These are phyloP conservation scores for Takifugu flavidus DNA, from an alignment of 2,113 vertebrate species.

Conservation along the genomic window DNA sequence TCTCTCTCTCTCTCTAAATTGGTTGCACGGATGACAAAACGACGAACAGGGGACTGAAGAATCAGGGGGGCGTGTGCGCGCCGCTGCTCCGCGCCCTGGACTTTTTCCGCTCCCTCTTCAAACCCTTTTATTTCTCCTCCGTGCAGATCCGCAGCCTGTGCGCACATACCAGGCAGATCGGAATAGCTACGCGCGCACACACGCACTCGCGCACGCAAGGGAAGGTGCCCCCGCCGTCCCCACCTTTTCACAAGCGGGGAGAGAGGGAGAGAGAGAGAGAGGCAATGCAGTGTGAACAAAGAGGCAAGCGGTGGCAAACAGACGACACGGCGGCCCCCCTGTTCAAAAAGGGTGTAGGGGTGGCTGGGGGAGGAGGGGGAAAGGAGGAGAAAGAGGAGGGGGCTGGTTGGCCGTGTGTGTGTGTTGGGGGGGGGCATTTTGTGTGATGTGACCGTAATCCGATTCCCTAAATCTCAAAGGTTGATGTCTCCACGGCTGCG, in stretches of 20 bases:
- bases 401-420: not conserved
- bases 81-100: constrained; percentile 31
- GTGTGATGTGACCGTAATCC: constrained; percentile 64
- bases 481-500: constrained; percentile 48
- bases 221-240: constrained; percentile 53
- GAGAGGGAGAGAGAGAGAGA: constrained; percentile 31
- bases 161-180: constrained; percentile 27
- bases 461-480: constrained; percentile 63
- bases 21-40: constrained; percentile 46
- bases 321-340: constrained; percentile 62
- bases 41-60: constrained; percentile 50
- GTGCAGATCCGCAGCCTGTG: constrained; percentile 28
- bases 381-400: not conserved
- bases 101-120: constrained; percentile 32
- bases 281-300: constrained; percentile 70
- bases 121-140: constrained; percentile 14
- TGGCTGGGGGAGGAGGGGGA: constrained; percentile 17
- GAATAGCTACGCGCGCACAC: constrained; percentile 17
- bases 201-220: constrained; percentile 7
- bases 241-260: constrained; percentile 48
- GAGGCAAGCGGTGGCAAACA: constrained; percentile 68
- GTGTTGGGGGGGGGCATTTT: constrained; percentile 5
- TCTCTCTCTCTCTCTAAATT: too few relatives aligned
- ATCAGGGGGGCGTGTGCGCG: constrained; percentile 29
- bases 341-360: constrained; percentile 40